phyloP scores from a whole-genome alignment of 2,888 invertebrate species.

The Liodrosophila aerea region DNA sequence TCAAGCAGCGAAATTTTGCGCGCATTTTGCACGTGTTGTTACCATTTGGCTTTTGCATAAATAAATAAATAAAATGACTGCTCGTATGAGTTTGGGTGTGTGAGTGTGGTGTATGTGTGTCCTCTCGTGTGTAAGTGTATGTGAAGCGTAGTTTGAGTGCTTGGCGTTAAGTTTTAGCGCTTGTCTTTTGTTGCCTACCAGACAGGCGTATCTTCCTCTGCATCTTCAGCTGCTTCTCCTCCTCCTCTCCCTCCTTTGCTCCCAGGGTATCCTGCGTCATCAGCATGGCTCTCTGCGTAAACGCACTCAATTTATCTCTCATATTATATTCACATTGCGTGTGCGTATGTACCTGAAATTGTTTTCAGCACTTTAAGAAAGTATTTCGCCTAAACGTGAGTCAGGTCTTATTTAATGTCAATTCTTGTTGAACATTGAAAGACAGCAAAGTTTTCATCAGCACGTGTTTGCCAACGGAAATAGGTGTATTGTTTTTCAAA shows the following conservation, averaged over 20 bases:
- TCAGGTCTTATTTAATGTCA: conserved; percentile 39
- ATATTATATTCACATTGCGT: conserved; percentile 69
- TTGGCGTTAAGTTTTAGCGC: conserved; percentile 56
- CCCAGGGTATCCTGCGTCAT: conserved; percentile 2
- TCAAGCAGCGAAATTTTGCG: conserved; percentile 44
- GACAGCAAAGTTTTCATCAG: too few species aligned
- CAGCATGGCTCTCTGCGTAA: conserved; percentile 26
- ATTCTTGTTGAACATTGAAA: conserved; percentile 19
- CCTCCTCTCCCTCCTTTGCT: background rate
- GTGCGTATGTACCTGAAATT: conserved; percentile 47
- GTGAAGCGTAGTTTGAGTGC: conserved; percentile 38
- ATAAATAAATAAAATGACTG: conserved; percentile 61
- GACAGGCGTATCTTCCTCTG: conserved; percentile 34
- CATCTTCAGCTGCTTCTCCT: background rate
- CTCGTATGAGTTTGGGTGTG: conserved; percentile 18
- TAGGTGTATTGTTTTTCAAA: background rate
- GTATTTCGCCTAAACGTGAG: conserved; percentile 13
- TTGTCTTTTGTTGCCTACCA: conserved; percentile 60
- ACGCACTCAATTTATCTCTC: conserved; percentile 60
- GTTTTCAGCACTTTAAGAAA: conserved; percentile 51
- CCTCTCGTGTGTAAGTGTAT: conserved; percentile 22
- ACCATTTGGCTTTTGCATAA: conserved; percentile 57
- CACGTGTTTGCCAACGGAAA: too few species aligned
- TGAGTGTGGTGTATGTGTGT: conserved; percentile 4
- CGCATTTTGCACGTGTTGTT: conserved; percentile 64